Percentiles rank a stretch among this genome's conserved stretches.
These are phyloP conservation scores for Oreocharis arfaki DNA, from an alignment of 2,113 vertebrate species.

Conservation along the genomic window DNA sequence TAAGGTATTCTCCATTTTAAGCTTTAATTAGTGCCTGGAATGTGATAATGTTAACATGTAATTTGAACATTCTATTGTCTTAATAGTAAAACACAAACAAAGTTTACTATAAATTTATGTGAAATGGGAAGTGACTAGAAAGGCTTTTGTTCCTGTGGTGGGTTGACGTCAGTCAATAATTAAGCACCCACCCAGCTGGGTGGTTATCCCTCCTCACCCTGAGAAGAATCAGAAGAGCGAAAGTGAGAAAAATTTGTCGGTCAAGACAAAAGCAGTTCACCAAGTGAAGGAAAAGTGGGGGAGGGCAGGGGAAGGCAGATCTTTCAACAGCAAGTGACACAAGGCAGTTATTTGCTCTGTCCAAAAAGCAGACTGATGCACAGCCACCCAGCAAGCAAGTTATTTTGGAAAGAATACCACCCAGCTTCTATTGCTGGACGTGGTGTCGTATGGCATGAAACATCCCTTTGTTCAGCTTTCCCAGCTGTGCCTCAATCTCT, in stretches of 20 bases:
- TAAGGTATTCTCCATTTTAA: background rate
- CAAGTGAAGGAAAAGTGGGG: background rate
- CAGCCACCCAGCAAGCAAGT: background rate
- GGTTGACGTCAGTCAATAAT: background rate
- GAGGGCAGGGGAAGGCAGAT: rapidly evolving
- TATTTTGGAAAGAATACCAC: background rate
- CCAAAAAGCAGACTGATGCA: background rate
- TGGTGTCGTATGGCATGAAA: background rate
- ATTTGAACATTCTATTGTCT: background rate
- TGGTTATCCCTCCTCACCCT: rapidly evolving
- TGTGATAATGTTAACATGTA: background rate
- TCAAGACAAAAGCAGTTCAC: background rate
- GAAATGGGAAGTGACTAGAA: background rate
- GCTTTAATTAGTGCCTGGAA: background rate
- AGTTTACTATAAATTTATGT: background rate
- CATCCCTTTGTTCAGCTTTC: background rate
- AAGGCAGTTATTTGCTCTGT: background rate
- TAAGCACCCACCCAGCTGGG: background rate
- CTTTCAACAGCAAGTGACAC: background rate
- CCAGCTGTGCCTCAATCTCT: background rate
- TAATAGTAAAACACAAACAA: background rate
- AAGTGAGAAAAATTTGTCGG: background rate
- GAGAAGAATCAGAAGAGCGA: background rate
- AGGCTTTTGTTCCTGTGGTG: background rate
- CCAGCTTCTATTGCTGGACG: background rate